phyloP scores from a whole-genome alignment of 2,888 invertebrate species.

The Dione vanillae region DNA sequence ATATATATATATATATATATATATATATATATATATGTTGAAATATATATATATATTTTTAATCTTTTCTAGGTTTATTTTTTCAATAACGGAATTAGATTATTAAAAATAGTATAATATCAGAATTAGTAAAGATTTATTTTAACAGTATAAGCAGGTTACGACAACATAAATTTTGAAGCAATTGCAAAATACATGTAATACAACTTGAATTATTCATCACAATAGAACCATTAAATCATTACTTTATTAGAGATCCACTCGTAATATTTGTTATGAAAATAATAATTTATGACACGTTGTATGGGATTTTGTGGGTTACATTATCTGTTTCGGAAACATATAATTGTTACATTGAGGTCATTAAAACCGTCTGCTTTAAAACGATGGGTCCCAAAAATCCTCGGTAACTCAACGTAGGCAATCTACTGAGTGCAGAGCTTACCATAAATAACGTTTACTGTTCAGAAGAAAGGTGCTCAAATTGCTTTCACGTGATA shows the following conservation, averaged over 20 bases:
- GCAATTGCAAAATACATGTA: not conserved
- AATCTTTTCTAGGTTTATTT: too few relatives aligned
- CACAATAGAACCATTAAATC: conserved; percentile 22
- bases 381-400: conserved; percentile 55
- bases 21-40: too few relatives aligned
- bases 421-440: conserved; percentile 76
- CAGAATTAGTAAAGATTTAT: not conserved
- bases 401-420: conserved; percentile 72
- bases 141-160: not conserved
- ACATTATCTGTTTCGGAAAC: not conserved
- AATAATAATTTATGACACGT: conserved; percentile 24
- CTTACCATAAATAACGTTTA: conserved; percentile 83
- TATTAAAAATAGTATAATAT: not conserved
- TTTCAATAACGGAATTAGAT: too few relatives aligned
- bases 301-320: conserved; percentile 14
- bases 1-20: too few relatives aligned
- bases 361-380: conserved; percentile 16
- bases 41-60: too few relatives aligned
- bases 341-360: not conserved
- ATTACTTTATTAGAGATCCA: conserved; percentile 29
- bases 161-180: not conserved
- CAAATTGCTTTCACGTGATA: conserved; percentile 82
- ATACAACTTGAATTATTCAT: conserved; percentile 25
- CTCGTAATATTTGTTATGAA: conserved; percentile 30
- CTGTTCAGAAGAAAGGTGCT: conserved; percentile 76